phyloP scores from a whole-genome alignment of 2,888 invertebrate genomes.

The Ectemnius lituratus region DNA sequence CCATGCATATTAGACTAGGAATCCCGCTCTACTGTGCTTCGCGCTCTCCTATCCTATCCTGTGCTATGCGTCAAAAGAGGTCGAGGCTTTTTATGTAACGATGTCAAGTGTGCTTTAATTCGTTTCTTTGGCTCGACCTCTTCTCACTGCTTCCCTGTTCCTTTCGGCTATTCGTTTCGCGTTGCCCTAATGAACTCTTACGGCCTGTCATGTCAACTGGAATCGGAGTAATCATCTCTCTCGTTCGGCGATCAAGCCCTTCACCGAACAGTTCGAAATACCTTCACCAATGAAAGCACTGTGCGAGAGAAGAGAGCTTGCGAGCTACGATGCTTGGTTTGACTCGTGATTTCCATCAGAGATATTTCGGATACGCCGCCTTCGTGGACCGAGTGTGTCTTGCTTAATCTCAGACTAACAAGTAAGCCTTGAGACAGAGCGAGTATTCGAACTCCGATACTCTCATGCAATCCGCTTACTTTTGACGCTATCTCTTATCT shows the following conservation, averaged over 20 bases:
- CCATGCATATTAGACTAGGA: neutral
- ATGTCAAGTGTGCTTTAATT: conserved; percentile 6
- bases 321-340: neutral
- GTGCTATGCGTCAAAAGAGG: neutral
- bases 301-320: neutral
- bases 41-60: too few relatives aligned
- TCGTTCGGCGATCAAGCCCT: neutral
- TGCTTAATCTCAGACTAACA: conserved; percentile 4
- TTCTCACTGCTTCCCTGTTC: neutral
- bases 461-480: conserved; percentile 5
- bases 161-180: neutral
- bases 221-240: neutral
- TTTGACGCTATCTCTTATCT: neutral
- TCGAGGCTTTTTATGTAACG: conserved; percentile 1
- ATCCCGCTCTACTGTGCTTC: too few relatives aligned
- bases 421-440: neutral
- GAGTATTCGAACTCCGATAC: neutral
- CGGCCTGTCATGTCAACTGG: neutral
- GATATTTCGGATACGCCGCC: neutral
- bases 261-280: neutral
- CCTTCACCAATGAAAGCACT: neutral
- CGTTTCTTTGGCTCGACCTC: neutral
- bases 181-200: conserved; percentile 1
- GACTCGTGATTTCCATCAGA: neutral
- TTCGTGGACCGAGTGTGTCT: neutral